Evolutionary conservation across 2,888 invertebrate genomes (phyloP).

Genomic region (Hydrotaea cyrtoneurina): DNA sequence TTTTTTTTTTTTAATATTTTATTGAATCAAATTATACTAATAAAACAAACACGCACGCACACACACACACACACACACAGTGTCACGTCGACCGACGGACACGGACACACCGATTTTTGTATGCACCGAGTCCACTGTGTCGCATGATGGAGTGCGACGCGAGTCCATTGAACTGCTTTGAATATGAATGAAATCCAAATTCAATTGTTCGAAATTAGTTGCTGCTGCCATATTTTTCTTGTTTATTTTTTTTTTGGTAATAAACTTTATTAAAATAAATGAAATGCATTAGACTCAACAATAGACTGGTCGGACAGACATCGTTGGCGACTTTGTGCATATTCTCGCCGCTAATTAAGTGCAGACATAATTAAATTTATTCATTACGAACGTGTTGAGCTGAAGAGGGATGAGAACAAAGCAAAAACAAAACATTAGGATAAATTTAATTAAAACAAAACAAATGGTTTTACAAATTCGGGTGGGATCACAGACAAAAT

Average conservation of each 20-base stretch:
- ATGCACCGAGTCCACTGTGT: conserved; percentile 1
- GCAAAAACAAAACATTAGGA: too few species aligned
- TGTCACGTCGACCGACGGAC: not conserved
- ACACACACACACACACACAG: not conserved
- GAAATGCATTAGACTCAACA: too few species aligned
- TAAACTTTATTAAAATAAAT: not conserved
- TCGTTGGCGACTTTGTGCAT: too few species aligned
- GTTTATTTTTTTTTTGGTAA: not conserved
- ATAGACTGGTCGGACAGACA: too few species aligned
- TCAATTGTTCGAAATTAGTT: conserved; percentile 44
- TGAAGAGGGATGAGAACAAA: too few species aligned
- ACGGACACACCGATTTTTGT: not conserved
- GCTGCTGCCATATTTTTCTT: not conserved
- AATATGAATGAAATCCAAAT: conserved; percentile 59
- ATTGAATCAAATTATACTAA: conserved; percentile 39
- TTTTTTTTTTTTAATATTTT: conserved; percentile 28
- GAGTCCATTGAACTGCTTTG: conserved; percentile 60
- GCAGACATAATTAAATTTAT: too few species aligned
- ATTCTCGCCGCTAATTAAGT: too few species aligned
- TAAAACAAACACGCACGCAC: conserved; percentile 23
- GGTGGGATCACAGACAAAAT: too few species aligned
- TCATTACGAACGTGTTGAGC: too few species aligned
- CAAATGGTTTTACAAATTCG: too few species aligned
- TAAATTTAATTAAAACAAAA: too few species aligned
- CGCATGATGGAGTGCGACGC: conserved; percentile 14